Conservation (phyloP, 2,888 invertebrate species). For the Lathronympha strigana region DNA sequence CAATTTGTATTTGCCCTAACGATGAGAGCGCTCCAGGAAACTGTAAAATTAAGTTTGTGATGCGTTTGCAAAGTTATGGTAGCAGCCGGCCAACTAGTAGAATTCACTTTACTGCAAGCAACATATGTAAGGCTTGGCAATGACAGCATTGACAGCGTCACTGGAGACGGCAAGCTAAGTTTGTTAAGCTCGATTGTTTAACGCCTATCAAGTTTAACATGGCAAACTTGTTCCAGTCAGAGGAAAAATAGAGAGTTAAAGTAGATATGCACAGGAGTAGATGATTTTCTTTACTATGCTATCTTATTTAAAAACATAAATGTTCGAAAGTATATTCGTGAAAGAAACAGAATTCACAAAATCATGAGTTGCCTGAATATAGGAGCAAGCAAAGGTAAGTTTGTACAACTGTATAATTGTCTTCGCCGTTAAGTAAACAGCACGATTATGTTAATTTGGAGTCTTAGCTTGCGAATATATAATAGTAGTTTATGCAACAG, state of each 20-base stretch:
- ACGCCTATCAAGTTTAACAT: background rate
- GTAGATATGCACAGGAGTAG: background rate
- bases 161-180: background rate
- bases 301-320: too few relatives aligned
- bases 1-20: background rate
- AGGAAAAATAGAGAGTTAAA: background rate
- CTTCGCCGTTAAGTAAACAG: too few relatives aligned
- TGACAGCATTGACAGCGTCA: background rate
- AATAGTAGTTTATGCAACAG: too few relatives aligned
- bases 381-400: too few relatives aligned
- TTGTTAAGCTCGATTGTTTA: background rate
- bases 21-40: background rate
- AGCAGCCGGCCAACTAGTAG: background rate
- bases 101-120: background rate
- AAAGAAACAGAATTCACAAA: too few relatives aligned
- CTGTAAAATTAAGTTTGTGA: background rate
- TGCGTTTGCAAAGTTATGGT: background rate
- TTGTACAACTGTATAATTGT: too few relatives aligned
- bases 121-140: background rate
- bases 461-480: too few relatives aligned
- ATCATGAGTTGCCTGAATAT: too few relatives aligned
- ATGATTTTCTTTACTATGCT: background rate
- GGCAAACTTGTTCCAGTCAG: conserved; percentile 1
- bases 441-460: too few relatives aligned
- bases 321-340: too few relatives aligned